Conservation (phyloP, 2,113 vertebrate genomes). For the Salminus brasiliensis region DNA sequence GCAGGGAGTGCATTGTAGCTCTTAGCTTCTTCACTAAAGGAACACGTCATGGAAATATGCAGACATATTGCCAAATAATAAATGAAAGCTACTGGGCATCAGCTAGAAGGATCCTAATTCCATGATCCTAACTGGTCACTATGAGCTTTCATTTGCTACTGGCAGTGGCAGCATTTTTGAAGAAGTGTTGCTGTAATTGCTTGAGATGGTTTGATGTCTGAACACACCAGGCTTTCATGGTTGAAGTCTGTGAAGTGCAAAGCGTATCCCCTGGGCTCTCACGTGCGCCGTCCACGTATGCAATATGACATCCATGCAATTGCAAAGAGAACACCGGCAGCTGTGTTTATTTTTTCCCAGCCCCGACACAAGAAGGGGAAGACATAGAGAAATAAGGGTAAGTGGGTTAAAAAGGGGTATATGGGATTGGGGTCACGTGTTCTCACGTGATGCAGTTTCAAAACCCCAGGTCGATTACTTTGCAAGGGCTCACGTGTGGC, state of each 20-base stretch:
- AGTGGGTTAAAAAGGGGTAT: background rate
- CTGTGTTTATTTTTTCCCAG: background rate
- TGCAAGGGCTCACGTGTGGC: background rate
- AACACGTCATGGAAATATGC: background rate
- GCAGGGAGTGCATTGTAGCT: background rate
- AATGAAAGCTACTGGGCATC: background rate
- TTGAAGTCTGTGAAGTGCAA: background rate
- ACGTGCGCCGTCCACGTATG: background rate
- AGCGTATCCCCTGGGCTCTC: slow-evolving; percentile 15
- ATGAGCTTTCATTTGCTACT: slow-evolving; percentile 5
- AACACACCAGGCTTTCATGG: slow-evolving; percentile 6
- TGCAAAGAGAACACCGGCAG: slow-evolving; percentile 24
- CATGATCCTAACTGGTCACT: background rate
- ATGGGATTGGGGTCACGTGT: background rate
- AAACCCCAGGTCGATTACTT: background rate
- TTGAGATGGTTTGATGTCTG: background rate
- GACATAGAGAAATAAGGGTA: background rate
- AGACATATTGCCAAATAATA: background rate
- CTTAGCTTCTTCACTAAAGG: background rate
- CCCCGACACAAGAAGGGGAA: background rate
- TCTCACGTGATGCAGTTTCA: background rate
- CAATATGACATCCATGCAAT: slow-evolving; percentile 38
- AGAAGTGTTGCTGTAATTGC: slow-evolving; percentile 16
- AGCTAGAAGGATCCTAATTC: background rate
- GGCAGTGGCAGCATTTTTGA: background rate